Percentiles rank a stretch among this genome's conserved stretches.
Conservation (phyloP, 2,797 vertebrate species). For the Sebastes itinus region DNA sequence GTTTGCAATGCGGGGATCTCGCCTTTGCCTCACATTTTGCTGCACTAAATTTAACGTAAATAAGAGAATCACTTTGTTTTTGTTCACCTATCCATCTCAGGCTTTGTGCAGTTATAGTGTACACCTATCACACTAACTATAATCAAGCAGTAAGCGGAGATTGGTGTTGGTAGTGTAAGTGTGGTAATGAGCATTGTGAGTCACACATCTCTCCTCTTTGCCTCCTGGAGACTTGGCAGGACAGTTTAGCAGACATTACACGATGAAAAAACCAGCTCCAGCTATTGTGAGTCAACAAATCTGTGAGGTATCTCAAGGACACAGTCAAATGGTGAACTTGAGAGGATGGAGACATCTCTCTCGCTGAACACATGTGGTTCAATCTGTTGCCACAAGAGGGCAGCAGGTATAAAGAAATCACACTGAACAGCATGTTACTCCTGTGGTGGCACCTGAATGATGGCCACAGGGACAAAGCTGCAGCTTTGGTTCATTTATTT, state of each 20-base stretch:
- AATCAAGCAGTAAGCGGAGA: neutral
- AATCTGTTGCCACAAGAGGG: conserved; percentile 56
- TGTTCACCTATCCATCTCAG: neutral
- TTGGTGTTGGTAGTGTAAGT: neutral
- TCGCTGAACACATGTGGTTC: neutral
- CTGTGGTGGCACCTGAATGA: neutral
- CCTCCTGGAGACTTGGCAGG: conserved; percentile 7
- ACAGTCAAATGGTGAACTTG: conserved; percentile 38
- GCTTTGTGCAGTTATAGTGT: neutral
- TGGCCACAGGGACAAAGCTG: neutral
- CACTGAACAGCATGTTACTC: neutral
- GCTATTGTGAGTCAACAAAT: conserved; percentile 62
- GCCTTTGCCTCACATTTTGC: neutral
- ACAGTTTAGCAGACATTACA: conserved; percentile 10
- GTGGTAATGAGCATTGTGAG: conserved; percentile 1
- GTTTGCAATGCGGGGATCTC: neutral
- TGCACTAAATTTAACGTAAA: neutral
- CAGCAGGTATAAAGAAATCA: conserved; percentile 51
- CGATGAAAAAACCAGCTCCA: conserved; percentile 41
- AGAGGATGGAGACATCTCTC: conserved; percentile 1
- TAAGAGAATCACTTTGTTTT: neutral
- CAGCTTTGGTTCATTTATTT: neutral
- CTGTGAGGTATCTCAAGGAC: conserved; percentile 62
- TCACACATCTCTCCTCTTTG: conserved; percentile 21
- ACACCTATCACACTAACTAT: neutral